phyloP scores from a whole-genome alignment of 2,113 vertebrate species.

The Clarias batrachus region DNA sequence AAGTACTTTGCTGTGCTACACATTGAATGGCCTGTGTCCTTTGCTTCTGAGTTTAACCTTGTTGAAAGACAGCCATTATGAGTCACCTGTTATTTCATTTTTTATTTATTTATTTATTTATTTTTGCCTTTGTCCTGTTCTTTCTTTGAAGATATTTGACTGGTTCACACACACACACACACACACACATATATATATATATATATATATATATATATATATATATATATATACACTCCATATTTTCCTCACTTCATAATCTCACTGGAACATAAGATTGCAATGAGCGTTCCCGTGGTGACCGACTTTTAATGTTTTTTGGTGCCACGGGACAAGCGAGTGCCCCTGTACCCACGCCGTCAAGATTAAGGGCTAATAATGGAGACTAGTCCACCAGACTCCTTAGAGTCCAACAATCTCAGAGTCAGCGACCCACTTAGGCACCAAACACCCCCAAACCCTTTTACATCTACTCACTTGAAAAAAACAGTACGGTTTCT shows the following conservation, averaged over 20 bases:
- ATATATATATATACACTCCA: slow-evolving; percentile 8
- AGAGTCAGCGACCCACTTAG: slow-evolving; percentile 65
- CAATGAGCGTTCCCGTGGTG: slow-evolving; percentile 38
- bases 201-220: neutral
- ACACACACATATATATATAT: too few relatives aligned
- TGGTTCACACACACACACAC: slow-evolving; percentile 1
- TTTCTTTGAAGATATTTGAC: slow-evolving; percentile 38
- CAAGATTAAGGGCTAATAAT: slow-evolving; percentile 50
- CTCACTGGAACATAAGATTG: slow-evolving; percentile 31
- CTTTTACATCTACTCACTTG: slow-evolving; percentile 67
- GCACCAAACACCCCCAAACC: slow-evolving; percentile 63
- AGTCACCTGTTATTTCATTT: slow-evolving; percentile 34
- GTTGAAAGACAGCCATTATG: slow-evolving; percentile 42
- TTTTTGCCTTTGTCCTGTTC: slow-evolving; percentile 42
- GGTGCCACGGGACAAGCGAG: slow-evolving; percentile 29
- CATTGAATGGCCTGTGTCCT: slow-evolving; percentile 45
- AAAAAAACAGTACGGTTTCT: slow-evolving; percentile 36
- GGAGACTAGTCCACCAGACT: slow-evolving; percentile 65
- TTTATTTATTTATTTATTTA: neutral
- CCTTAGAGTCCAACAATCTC: slow-evolving; percentile 70
- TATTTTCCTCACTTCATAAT: slow-evolving; percentile 40
- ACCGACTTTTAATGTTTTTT: slow-evolving; percentile 45
- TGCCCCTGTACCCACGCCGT: slow-evolving; percentile 25
- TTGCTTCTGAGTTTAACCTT: slow-evolving; percentile 52
- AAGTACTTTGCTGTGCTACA: slow-evolving; percentile 42